Base-by-base conservation (phyloP, 2,797 vertebrate species). In the Pangasius krempfi region DNA sequence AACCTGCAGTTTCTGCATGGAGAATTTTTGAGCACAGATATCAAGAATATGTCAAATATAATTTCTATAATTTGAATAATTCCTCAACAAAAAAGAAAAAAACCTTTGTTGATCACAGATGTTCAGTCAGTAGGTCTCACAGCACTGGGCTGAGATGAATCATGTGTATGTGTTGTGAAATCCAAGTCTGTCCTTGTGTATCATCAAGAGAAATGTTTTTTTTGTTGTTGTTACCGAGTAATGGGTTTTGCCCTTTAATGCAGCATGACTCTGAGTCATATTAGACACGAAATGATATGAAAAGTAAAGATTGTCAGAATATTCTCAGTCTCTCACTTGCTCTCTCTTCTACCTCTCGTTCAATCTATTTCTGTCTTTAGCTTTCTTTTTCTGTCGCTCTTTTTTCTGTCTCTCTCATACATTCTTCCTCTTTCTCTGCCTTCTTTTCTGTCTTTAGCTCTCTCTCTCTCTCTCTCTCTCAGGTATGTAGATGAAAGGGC, bases 401-500 rank as follows among this genome's bases (percentile, higher is more conserved):
- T 18, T 5, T 73, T 2, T 37, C 73, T 76, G 10, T 33, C 18
- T 56, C 18, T 82, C 22, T 14, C 37, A 0, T 14, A 27, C 44
- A 27, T 50, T 20, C 50, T 80, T 9, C 9, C 76, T 44, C 25
- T 47, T 20, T 52, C 13, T 16, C 37, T 82, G 2, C 7, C 56
- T 62, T 44, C 10, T 9, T 52, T 13, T 58, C 54, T 56, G 5
- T 47, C 80, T 87, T 56, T 73, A 27, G 52, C 40, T n/a, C 58
- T n/a, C 30, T 66, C 44, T 37, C 50, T n/a, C 30, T 58, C 68
- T 22, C 9, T 47, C 20, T 16, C 60, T 84, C 27, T 30, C 60
- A 84, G 60, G 80, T 83, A 83, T 66, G 68, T 78, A 89, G 83
- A 80, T 88, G 73, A 90, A 90, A 88, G 86, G 12, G 30, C 56